phyloP scores from a whole-genome alignment of 2,113 vertebrate genomes.

The Acanthisitta chloris region DNA sequence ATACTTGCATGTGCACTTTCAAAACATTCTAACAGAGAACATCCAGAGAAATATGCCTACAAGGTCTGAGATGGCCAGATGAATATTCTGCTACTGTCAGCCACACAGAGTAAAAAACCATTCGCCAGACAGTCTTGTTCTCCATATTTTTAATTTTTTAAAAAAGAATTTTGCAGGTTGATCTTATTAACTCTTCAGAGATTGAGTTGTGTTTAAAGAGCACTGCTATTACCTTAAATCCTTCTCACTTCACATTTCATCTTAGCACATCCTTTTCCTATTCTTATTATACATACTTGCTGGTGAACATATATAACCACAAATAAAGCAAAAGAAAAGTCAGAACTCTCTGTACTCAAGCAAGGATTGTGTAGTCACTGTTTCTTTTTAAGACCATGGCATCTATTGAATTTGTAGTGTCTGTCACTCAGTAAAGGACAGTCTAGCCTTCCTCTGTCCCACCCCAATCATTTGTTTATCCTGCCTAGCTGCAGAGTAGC shows the following conservation, averaged over 20 bases:
- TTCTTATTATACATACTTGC: background rate
- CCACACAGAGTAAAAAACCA: background rate
- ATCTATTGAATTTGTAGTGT: background rate
- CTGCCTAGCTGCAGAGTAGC: background rate
- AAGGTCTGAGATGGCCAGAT: background rate
- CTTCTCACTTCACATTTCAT: background rate
- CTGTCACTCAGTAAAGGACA: background rate
- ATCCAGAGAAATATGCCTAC: background rate
- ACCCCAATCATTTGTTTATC: background rate
- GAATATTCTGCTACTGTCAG: background rate
- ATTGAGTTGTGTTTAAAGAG: background rate
- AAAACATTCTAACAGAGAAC: background rate
- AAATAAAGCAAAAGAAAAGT: background rate
- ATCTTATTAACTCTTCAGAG: background rate
- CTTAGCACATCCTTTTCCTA: background rate
- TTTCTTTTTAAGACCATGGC: background rate
- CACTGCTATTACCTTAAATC: background rate
- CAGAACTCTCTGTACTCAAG: background rate
- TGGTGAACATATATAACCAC: background rate
- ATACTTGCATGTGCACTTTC: background rate
- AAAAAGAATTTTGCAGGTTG: background rate
- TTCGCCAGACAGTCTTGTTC: background rate
- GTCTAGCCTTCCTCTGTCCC: background rate
- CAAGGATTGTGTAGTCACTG: accelerated
- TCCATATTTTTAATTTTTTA: background rate